These are phyloP conservation scores for Umimayanthus kanabou DNA, from an alignment of 92 coral and sea anemone genomes.

Conservation along the genomic window DNA sequence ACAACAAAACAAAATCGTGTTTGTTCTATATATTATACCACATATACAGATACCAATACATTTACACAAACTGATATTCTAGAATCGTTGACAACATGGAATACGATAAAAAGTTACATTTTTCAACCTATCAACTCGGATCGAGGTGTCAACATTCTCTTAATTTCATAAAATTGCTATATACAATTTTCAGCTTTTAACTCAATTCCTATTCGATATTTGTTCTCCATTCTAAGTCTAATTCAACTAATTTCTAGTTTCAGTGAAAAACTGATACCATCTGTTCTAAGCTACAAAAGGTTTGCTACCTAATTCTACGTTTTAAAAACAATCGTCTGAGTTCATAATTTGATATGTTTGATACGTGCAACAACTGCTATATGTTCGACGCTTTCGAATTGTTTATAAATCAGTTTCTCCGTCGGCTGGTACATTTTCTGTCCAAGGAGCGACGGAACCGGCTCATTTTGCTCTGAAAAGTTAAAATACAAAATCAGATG, in stretches of 20 bases:
- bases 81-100: no score
- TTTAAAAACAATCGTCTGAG: not conserved
- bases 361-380: not conserved
- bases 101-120: no score
- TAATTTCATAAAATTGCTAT: not conserved
- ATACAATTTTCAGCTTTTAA: not conserved
- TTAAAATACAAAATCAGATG: not conserved
- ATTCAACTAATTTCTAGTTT: not conserved
- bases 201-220: no score
- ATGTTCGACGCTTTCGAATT: not conserved
- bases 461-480: slow-evolving; percentile 1
- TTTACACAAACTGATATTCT: no score
- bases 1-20: no score
- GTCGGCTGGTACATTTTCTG: not conserved
- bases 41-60: no score
- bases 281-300: not conserved
- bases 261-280: not conserved
- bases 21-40: no score
- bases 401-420: slow-evolving; percentile 7
- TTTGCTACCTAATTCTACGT: not conserved
- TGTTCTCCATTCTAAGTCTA: not conserved
- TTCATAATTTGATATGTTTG: slow-evolving; percentile 2
- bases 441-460: slow-evolving; percentile 1
- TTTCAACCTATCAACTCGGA: no score
- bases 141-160: not conserved